These are phyloP conservation scores for Uria lomvia DNA, from an alignment of 2,113 vertebrate genomes.

Conservation along the genomic window DNA sequence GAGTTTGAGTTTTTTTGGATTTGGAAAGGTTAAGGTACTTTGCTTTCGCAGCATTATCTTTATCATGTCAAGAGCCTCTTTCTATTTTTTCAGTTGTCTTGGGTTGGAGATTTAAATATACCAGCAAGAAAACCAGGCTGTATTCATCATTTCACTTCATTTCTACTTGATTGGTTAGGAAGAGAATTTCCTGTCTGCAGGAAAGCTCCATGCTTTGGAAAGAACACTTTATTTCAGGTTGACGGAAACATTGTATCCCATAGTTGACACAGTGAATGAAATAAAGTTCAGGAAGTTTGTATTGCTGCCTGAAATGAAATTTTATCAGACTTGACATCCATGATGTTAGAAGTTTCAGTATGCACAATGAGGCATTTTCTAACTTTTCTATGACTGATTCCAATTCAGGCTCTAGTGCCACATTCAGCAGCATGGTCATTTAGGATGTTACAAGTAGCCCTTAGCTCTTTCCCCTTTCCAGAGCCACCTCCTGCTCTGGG, in stretches of 20 bases:
- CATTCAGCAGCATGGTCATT: not conserved
- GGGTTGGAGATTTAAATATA: not conserved
- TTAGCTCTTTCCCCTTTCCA: not conserved
- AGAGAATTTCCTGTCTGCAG: conserved; percentile 17
- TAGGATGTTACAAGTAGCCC: not conserved
- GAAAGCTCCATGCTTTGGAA: conserved; percentile 1
- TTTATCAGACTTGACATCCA: not conserved
- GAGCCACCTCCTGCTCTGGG: not conserved
- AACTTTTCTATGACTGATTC: not conserved
- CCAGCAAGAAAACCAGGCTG: not conserved
- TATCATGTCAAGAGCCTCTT: not conserved
- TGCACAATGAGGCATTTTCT: not conserved
- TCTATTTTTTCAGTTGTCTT: not conserved
- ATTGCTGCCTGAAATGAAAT: not conserved
- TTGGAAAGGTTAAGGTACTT: not conserved
- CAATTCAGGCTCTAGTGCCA: not conserved
- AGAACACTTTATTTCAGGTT: not conserved
- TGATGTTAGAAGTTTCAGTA: not conserved
- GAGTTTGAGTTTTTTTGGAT: not conserved
- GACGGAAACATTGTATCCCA: not conserved
- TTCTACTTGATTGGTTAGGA: not conserved
- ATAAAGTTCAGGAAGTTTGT: not conserved
- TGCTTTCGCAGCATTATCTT: not conserved
- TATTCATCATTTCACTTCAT: not conserved
- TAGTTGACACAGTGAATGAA: not conserved